A percentile compares a stretch with the other conserved stretches of the same genome.
phyloP scores from a whole-genome alignment of 2,797 vertebrate genomes.

The Poecilia gillii region DNA sequence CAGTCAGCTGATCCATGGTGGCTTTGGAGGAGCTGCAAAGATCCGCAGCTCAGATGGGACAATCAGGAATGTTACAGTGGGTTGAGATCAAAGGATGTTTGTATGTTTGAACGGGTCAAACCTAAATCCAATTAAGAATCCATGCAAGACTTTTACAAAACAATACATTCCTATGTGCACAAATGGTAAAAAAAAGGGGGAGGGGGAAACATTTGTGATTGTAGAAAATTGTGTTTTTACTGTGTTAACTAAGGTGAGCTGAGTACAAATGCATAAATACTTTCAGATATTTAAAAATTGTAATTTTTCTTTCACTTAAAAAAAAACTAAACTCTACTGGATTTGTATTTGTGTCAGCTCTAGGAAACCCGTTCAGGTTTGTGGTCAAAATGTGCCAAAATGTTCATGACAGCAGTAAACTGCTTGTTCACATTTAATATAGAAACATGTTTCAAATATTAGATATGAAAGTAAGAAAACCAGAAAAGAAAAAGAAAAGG shows the following conservation, averaged over 20 bases:
- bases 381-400: background rate
- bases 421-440: constrained; percentile 64
- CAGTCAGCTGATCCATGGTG: background rate
- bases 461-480: constrained; percentile 49
- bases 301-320: background rate
- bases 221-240: background rate
- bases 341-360: background rate
- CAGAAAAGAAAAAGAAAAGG: background rate
- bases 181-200: background rate
- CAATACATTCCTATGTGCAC: background rate
- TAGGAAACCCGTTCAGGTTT: background rate
- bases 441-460: constrained; percentile 60
- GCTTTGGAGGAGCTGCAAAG: background rate
- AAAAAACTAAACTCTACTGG: background rate
- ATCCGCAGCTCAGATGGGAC: no score
- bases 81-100: background rate
- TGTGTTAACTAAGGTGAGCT: background rate
- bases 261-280: background rate
- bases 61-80: background rate
- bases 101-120: background rate
- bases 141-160: background rate
- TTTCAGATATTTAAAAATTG: background rate
- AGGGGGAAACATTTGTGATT: background rate
- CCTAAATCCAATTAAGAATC: background rate
- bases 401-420: constrained; percentile 39